These are phyloP conservation scores for Holocentrus rufus DNA, from an alignment of 2,797 vertebrate species.

Conservation along the genomic window DNA sequence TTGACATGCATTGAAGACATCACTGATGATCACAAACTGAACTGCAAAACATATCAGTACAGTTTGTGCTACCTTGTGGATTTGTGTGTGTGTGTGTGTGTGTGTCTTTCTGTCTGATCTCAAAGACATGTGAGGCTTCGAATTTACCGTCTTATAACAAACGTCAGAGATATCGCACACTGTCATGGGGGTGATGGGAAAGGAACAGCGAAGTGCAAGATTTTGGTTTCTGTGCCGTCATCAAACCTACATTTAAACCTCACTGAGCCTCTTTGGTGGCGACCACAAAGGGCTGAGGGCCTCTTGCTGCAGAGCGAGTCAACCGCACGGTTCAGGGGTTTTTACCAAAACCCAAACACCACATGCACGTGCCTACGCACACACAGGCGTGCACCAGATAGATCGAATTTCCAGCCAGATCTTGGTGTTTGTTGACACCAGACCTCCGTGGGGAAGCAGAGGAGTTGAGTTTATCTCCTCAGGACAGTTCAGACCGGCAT, in stretches of 20 bases:
- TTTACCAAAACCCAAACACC: background rate
- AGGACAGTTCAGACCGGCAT: too few relatives aligned
- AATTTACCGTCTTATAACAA: background rate
- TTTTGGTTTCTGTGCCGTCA: background rate
- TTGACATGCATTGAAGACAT: slow-evolving; percentile 4
- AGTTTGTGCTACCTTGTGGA: background rate
- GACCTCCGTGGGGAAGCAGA: background rate
- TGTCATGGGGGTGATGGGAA: background rate
- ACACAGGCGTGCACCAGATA: too few relatives aligned
- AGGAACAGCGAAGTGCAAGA: background rate
- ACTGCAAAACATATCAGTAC: too few relatives aligned
- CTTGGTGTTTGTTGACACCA: background rate
- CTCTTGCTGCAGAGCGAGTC: too few relatives aligned
- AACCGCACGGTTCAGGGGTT: too few relatives aligned
- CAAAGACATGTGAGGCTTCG: background rate
- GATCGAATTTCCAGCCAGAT: background rate
- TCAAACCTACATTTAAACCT: slow-evolving; percentile 1
- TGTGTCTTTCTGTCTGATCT: background rate
- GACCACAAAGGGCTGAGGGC: background rate
- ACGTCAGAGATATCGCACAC: background rate
- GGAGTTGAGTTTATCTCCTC: background rate
- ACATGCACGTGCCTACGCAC: background rate
- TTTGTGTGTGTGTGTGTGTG: slow-evolving; percentile 8
- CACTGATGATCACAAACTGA: background rate
- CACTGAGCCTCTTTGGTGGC: background rate